phyloP scores from a whole-genome alignment of 1,140 invertebrate species.

The Aphelenchoides avenae region DNA sequence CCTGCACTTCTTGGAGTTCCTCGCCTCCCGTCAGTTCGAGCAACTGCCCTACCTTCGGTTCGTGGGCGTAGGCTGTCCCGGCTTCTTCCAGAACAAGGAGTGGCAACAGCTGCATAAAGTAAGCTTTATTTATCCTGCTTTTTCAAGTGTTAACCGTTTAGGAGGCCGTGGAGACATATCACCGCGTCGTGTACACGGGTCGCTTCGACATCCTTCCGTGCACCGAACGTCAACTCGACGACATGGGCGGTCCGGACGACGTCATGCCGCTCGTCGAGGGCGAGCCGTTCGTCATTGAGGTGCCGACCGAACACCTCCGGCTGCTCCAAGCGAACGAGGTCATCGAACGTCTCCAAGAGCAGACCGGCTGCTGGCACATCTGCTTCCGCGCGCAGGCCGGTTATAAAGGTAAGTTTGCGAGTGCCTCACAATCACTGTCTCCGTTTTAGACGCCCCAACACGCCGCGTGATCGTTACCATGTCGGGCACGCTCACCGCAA shows the following conservation, averaged over 20 bases:
- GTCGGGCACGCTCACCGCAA: no score
- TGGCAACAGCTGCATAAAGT: conserved; percentile 29
- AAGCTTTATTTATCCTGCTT: no score
- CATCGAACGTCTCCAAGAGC: conserved; percentile 13
- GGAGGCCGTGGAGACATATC: conserved; percentile 37
- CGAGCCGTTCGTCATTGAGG: conserved; percentile 43
- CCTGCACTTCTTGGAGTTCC: conserved; percentile 30
- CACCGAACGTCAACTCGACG: conserved; percentile 26
- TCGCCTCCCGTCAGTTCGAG: conserved; percentile 33
- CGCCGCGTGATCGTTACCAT: no score
- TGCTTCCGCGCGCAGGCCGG: conserved; percentile 32
- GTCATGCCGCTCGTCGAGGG: conserved; percentile 6
- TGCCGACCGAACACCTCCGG: conserved; percentile 13
- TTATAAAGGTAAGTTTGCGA: conserved; percentile 21
- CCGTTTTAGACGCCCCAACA: no score
- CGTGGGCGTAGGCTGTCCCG: conserved; percentile 16
- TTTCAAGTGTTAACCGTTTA: conserved; percentile 28
- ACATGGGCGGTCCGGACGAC: not conserved
- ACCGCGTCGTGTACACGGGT: conserved; percentile 40
- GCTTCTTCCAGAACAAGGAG: conserved; percentile 19
- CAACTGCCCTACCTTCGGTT: conserved; percentile 24
- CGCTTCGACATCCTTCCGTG: conserved; percentile 28
- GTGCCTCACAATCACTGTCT: no score
- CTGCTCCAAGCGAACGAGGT: conserved; percentile 31
- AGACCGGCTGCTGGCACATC: conserved; percentile 29